Conservation (phyloP, 2,113 vertebrate species). For the Colistium nudipinnis region DNA sequence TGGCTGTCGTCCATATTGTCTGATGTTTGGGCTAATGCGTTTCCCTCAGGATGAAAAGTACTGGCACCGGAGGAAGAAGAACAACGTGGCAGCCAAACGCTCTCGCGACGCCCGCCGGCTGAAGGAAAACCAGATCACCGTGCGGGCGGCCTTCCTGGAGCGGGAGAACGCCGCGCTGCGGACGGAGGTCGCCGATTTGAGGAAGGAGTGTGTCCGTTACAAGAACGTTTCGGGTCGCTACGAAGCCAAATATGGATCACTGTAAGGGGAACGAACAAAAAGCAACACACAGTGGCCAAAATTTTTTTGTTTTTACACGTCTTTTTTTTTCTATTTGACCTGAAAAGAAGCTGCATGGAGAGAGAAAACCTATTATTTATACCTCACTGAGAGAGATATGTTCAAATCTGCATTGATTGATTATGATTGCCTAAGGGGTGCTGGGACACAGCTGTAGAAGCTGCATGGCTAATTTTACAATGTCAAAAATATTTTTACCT, state of each 20-base stretch:
- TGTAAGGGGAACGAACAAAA: conserved; percentile 83
- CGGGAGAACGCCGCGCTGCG: conserved; percentile 93
- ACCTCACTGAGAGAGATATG: no score
- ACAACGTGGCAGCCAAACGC: conserved; percentile 94
- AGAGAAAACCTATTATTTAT: no score
- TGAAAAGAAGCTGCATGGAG: no score
- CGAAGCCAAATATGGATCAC: conserved; percentile 88
- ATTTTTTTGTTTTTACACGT: conserved; percentile 11
- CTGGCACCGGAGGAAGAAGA: conserved; percentile 95
- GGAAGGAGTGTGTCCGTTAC: conserved; percentile 91
- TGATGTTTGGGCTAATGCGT: not conserved
- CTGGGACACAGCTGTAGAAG: no score
- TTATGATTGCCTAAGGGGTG: no score
- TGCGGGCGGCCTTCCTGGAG: conserved; percentile 95
- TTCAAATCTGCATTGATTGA: no score
- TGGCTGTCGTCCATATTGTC: conserved; percentile 15
- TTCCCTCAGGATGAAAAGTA: conserved; percentile 91
- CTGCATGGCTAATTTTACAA: no score
- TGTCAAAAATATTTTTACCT: no score
- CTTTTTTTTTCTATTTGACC: no score
- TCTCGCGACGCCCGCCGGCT: conserved; percentile 93
- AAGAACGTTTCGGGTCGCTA: conserved; percentile 89
- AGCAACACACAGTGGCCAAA: not conserved
- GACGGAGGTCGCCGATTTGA: conserved; percentile 91
- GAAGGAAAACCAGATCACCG: conserved; percentile 98